Conservation (phyloP, 53 echinoderm and acorn worm genomes). For the Holothuria leucospilota region DNA sequence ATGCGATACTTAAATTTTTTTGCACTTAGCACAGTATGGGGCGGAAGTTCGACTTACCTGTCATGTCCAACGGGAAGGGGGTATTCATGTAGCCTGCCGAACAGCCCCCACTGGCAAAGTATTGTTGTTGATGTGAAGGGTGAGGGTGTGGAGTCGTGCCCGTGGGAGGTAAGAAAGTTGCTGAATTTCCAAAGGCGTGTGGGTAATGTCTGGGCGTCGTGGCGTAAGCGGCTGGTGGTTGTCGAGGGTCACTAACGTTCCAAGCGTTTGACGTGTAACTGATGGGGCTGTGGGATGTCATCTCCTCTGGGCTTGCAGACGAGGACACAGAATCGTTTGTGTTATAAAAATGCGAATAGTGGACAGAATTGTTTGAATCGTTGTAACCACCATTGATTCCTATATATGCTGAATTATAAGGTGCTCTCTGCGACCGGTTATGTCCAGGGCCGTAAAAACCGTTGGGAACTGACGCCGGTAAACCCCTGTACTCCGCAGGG, state of each 20-base stretch:
- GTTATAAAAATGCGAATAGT: constrained; percentile 41
- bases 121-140: constrained; percentile 81
- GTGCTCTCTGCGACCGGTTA: background rate
- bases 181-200: constrained; percentile 72
- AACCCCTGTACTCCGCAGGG: constrained; percentile 87
- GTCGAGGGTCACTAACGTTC: constrained; percentile 58
- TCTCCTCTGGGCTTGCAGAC: constrained; percentile 20
- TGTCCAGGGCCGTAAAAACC: constrained; percentile 75
- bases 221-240: constrained; percentile 61
- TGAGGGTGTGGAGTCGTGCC: constrained; percentile 66
- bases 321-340: constrained; percentile 32
- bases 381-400: constrained; percentile 30
- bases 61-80: constrained; percentile 94
- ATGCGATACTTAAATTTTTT: constrained; percentile 16
- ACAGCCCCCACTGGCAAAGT: constrained; percentile 77
- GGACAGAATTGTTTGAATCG: constrained; percentile 33
- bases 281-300: constrained; percentile 36
- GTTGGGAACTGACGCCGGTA: constrained; percentile 73
- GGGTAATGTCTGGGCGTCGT: constrained; percentile 70
- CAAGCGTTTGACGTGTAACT: constrained; percentile 50
- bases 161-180: constrained; percentile 72
- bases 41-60: constrained; percentile 68
- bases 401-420: constrained; percentile 19
- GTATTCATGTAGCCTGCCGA: constrained; percentile 85
- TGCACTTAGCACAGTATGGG: background rate